Conservation (phyloP, 1,140 invertebrate species). For the Amphibalanus amphitrite region DNA sequence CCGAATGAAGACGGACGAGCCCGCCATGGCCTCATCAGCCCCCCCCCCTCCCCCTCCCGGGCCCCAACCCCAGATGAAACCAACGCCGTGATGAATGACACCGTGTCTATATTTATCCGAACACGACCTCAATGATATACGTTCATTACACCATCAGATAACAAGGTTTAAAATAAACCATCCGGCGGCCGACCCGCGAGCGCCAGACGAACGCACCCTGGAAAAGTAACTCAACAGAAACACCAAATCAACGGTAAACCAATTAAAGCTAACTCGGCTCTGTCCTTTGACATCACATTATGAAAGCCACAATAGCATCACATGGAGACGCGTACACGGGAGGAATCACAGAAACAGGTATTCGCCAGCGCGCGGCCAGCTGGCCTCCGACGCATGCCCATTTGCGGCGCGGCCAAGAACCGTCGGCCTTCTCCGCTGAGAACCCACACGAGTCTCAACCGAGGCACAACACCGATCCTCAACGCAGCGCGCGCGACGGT, state of each 20-base stretch:
- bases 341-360: not conserved
- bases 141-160: not conserved
- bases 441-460: not conserved
- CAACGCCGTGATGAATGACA: not conserved
- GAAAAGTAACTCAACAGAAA: not conserved
- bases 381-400: not conserved
- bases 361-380: not conserved
- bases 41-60: too few species aligned
- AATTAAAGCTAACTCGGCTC: slow-evolving; percentile 1
- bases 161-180: not conserved
- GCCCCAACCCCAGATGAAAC: not conserved
- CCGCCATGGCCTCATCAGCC: too few species aligned
- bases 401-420: not conserved
- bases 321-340: not conserved
- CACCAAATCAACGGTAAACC: not conserved
- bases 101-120: not conserved
- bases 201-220: not conserved
- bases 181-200: not conserved
- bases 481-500: too few species aligned
- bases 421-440: not conserved
- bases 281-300: not conserved
- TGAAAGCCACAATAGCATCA: not conserved
- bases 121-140: not conserved
- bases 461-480: not conserved
- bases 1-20: not conserved